Percentiles rank a stretch among this genome's conserved stretches.
phyloP scores from a whole-genome alignment of 2,797 vertebrate species.

The Cynopterus sphinx region DNA sequence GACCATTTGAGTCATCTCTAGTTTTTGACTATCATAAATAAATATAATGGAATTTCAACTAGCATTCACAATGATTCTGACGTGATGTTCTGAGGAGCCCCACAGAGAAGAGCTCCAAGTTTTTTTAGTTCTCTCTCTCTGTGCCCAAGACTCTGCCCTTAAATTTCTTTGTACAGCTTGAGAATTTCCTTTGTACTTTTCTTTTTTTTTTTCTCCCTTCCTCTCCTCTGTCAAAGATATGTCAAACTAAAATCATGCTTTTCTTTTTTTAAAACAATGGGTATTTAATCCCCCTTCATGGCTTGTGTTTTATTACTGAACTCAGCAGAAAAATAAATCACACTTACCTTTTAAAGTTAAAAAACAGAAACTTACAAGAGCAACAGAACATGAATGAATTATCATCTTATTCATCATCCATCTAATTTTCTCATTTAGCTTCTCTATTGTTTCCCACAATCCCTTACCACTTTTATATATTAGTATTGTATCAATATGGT shows the following conservation, averaged over 20 bases:
- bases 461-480: background rate
- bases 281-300: background rate
- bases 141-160: background rate
- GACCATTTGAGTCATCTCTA: background rate
- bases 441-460: background rate
- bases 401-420: background rate
- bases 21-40: background rate
- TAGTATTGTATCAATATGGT: background rate
- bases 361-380: slow-evolving; percentile 24
- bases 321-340: slow-evolving; percentile 16
- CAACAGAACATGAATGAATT: background rate
- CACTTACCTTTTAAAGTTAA: slow-evolving; percentile 51
- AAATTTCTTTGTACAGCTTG: background rate
- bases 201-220: background rate
- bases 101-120: background rate
- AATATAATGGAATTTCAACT: background rate
- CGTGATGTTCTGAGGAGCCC: background rate
- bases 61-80: background rate
- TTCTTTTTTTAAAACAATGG: slow-evolving; percentile 45
- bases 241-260: slow-evolving; percentile 36
- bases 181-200: slow-evolving; percentile 11
- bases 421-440: background rate
- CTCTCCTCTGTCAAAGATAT: slow-evolving; percentile 7
- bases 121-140: background rate
- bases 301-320: slow-evolving; percentile 56